Base-by-base conservation (phyloP, 2,888 invertebrate species). In the Aleiodes alternator region DNA sequence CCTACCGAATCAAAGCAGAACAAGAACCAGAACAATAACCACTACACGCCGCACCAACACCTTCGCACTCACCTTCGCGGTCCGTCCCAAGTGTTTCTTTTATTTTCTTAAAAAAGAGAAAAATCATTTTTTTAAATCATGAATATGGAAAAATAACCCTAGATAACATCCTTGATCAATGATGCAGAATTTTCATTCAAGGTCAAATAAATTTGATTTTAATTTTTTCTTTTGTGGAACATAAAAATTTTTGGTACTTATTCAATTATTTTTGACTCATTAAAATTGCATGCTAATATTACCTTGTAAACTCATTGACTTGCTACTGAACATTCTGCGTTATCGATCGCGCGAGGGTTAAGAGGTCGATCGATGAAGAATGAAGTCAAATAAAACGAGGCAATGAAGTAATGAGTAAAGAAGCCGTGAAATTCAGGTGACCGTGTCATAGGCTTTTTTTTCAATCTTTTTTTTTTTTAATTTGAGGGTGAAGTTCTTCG, bases 51-150 rank as follows among this genome's bases (percentile, higher is more conserved):
- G 88, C 87, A 87, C 86, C 86, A 87, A 88, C 85, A 88, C 87
- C 88, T 87, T 81, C 89, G 88, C 88, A 88, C 87, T 85, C 87
- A 87, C 87, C 88, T 88, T 84, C 88, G 89, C 87, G 89, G 89
- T 89, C 89, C 88, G 89, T 89, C 83, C 87, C 82, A 84, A 77
- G 72, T 77, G 78, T 59, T 53, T 75, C 70, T 79, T 76, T 70
- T 68, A 73, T 69, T 61, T 31, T 69, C 68, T 66, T 72, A 76
- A 66, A 68, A 59, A 53, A 43, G 69, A 75, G 71, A 55, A 75
- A 71, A 71, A 16, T 53, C 55, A 71, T 34, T 50, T 69, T 59
- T 50, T 29, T 55, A 16, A 61, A 14, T 59, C 34, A 56, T 56
- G 38, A 50, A 55, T 51, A 23, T 23, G 23, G 2, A 68, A 68